phyloP scores from a whole-genome alignment of 1,140 invertebrate species.

The Eueides isabella region DNA sequence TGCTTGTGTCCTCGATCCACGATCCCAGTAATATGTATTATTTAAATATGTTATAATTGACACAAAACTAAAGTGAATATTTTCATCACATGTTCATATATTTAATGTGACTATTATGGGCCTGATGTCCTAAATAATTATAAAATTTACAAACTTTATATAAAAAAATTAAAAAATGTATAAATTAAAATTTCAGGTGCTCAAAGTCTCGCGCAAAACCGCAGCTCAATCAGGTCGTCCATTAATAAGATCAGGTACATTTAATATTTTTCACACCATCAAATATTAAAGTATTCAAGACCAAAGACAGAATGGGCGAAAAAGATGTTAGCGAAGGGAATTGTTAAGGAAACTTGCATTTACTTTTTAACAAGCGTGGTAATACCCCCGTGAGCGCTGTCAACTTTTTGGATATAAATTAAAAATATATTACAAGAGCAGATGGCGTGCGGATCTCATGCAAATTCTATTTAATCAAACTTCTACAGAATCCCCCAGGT shows the following conservation, averaged over 20 bases:
- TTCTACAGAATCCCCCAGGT: conserved; percentile 48
- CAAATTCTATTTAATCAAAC: conserved; percentile 75
- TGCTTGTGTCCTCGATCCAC: too few species aligned
- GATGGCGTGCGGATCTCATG: conserved; percentile 61
- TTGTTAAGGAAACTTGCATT: conserved; percentile 45
- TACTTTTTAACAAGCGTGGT: conserved; percentile 56
- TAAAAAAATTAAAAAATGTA: background rate
- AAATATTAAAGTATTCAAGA: background rate
- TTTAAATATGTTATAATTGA: too few species aligned
- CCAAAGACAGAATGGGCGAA: conserved; percentile 17
- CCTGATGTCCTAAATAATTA: too few species aligned
- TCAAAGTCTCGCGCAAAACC: conserved; percentile 33
- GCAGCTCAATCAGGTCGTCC: conserved; percentile 34
- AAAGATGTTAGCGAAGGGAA: conserved; percentile 46
- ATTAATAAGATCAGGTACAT: conserved; percentile 44
- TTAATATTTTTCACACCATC: background rate
- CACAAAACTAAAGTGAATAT: too few species aligned
- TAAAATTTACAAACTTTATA: too few species aligned
- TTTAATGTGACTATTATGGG: too few species aligned
- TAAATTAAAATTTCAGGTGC: conserved; percentile 31
- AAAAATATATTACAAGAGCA: conserved; percentile 72
- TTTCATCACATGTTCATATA: too few species aligned
- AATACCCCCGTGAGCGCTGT: conserved; percentile 50
- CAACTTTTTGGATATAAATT: conserved; percentile 70
- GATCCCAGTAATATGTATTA: background rate